Evolutionary conservation across 2,888 invertebrate genomes (phyloP), one percentile per base, ranked within the genome.

Genomic region (Peribatodes rhomboidaria): DNA sequence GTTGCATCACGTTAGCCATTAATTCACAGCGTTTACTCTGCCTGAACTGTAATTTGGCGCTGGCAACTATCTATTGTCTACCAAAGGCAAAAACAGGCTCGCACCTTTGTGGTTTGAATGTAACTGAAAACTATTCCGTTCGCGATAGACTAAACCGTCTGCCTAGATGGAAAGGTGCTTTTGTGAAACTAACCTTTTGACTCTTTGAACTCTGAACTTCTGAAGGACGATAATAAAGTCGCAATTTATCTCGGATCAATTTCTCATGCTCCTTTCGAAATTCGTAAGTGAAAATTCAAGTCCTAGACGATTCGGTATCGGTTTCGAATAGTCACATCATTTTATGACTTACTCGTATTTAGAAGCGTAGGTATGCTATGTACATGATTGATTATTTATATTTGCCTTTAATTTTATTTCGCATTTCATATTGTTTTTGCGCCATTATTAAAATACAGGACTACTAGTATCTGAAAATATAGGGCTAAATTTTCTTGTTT

Each of bases 21-120:
- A 67, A 67, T 62, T 69, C 65, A 52, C 66, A 60, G 62, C 49
- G 58, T 49, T 66, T 39, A 46, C 59, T 60, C 55, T 27, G 27
- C 39, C 65, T 46, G 56, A 58, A 53, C 56, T 58, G 61, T 69
- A 65, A 69, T 69, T 64, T 71, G 57, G 61, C 66, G 66, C 63
- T 65, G 42, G 50, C 63, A 62, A 63, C 63, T 65, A 67, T 67
- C 60, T 44, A 62, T 60, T 59, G 59, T 65, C 49, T 4, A 20
- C 49, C 60, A 41, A 57, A 54, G 46, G 41, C 58, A 60, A 69
- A 70, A 69, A 69, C 67, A 67, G 57, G 63, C 53, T 65, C 64
- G 56, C 64, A 59, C 67, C 63, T 69, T 67, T 63, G 71, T 65
- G 66, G 71, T 59, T 69, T 59, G 42, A 64, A 54, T 61, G 67